phyloP scores from a whole-genome alignment of 2,888 invertebrate genomes.

The Catocala fraxini region DNA sequence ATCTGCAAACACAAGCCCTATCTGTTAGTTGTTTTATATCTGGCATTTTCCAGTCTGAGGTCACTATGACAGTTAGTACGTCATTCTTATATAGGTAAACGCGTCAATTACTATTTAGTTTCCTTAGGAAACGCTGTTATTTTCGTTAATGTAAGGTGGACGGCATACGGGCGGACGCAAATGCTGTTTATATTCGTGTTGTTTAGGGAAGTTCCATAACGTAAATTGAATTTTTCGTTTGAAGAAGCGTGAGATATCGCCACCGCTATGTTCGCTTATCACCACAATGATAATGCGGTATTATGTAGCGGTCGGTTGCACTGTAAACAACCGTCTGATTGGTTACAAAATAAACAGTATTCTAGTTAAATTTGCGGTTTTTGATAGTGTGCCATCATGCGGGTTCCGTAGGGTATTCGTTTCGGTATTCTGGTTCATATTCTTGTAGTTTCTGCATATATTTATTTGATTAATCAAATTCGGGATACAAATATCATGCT shows the following conservation, averaged over 20 bases:
- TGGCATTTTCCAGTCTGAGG: slow-evolving; percentile 41
- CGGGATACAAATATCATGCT: too few relatives aligned
- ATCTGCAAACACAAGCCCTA: not conserved
- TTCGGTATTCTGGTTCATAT: not conserved
- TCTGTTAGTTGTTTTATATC: slow-evolving; percentile 1
- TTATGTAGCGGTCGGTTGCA: slow-evolving; percentile 38
- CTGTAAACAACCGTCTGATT: slow-evolving; percentile 44
- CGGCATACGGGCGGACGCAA: not conserved
- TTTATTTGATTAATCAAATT: not conserved
- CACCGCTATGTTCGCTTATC: slow-evolving; percentile 48
- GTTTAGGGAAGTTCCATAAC: slow-evolving; percentile 22
- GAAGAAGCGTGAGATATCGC: slow-evolving; percentile 51
- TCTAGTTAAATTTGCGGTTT: slow-evolving; percentile 28
- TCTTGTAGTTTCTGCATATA: not conserved
- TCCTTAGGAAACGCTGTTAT: slow-evolving; percentile 16
- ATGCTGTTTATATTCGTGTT: slow-evolving; percentile 9
- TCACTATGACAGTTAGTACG: slow-evolving; percentile 36
- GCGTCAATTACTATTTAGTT: slow-evolving; percentile 33
- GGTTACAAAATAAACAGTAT: slow-evolving; percentile 44
- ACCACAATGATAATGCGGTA: slow-evolving; percentile 41
- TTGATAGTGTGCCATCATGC: slow-evolving; percentile 22
- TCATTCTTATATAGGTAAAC: slow-evolving; percentile 34
- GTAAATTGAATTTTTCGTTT: slow-evolving; percentile 38
- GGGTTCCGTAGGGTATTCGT: slow-evolving; percentile 2
- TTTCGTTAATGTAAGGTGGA: slow-evolving; percentile 21